Evolutionary conservation across 2,888 invertebrate genomes (phyloP).

Genomic region (Griposia aprilina): DNA sequence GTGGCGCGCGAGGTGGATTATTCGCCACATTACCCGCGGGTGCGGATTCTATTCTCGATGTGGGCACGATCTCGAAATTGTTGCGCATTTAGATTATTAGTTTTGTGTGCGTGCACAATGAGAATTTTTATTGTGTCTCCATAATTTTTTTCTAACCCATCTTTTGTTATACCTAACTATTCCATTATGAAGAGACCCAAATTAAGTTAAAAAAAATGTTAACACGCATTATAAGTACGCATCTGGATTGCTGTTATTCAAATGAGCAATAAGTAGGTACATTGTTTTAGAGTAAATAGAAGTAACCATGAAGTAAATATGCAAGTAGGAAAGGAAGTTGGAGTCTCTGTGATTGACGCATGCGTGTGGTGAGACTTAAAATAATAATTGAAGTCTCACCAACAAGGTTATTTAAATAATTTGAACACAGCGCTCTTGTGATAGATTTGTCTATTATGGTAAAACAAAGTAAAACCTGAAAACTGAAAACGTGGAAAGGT

Average conservation of each 20-base stretch:
- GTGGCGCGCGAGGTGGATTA: slow-evolving; percentile 88
- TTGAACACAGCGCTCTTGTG: background rate
- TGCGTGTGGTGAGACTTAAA: background rate
- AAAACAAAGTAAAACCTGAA: slow-evolving; percentile 38
- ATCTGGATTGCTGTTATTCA: background rate
- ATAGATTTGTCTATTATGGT: background rate
- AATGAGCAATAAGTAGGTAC: background rate
- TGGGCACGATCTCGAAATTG: slow-evolving; percentile 81
- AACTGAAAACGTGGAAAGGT: slow-evolving; percentile 72
- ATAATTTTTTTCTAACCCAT: slow-evolving; percentile 36
- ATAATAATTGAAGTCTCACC: background rate
- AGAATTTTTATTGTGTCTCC: slow-evolving; percentile 42
- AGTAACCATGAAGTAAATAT: background rate
- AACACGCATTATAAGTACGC: no score
- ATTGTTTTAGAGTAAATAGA: background rate
- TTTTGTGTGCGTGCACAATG: slow-evolving; percentile 60
- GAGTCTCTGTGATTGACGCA: background rate
- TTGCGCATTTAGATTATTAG: slow-evolving; percentile 84
- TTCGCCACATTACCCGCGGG: slow-evolving; percentile 85
- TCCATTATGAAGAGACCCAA: background rate
- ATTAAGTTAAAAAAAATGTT: background rate
- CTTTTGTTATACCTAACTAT: slow-evolving; percentile 9
- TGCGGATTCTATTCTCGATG: slow-evolving; percentile 78
- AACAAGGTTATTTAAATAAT: background rate
- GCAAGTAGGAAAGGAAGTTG: background rate